Evolutionary conservation across 1,140 invertebrate species (phyloP).

Genomic region (Acromyrmex echinatior): DNA sequence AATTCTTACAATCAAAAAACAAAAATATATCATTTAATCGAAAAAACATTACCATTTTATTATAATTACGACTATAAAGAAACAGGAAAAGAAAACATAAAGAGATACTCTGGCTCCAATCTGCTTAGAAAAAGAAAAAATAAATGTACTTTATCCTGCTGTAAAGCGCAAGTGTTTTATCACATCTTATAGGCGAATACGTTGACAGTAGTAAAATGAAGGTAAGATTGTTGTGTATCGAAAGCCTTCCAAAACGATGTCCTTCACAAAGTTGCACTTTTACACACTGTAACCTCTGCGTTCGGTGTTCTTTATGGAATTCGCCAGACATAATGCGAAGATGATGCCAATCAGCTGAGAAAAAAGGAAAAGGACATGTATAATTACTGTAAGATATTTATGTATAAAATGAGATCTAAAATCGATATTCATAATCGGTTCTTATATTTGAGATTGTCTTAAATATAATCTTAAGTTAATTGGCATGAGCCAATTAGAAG

Average conservation of each 20-base stretch:
- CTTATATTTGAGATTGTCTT: no score
- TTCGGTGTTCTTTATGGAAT: constrained; percentile 90
- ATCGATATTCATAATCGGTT: no score
- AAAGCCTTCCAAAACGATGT: background rate
- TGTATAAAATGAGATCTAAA: background rate
- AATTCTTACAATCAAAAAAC: background rate
- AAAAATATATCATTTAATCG: background rate
- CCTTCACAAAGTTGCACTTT: constrained; percentile 7
- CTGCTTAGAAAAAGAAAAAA: constrained; percentile 15
- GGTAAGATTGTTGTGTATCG: constrained; percentile 52
- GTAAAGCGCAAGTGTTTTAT: constrained; percentile 23
- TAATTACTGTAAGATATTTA: background rate
- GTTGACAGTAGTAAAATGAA: constrained; percentile 38
- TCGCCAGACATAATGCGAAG: constrained; percentile 94
- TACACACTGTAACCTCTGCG: constrained; percentile 87
- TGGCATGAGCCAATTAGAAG: no score
- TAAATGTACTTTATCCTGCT: constrained; percentile 32
- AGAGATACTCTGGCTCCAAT: background rate
- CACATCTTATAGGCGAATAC: constrained; percentile 28
- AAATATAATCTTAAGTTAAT: no score
- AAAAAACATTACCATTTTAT: background rate
- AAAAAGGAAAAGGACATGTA: background rate
- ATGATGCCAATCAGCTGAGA: constrained; percentile 92
- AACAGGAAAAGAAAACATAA: background rate
- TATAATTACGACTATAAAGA: constrained; percentile 11